Evolutionary conservation across 2,113 vertebrate species (phyloP), one percentile per base, ranked within the genome.

Genomic region (Myotis brandtii): DNA sequence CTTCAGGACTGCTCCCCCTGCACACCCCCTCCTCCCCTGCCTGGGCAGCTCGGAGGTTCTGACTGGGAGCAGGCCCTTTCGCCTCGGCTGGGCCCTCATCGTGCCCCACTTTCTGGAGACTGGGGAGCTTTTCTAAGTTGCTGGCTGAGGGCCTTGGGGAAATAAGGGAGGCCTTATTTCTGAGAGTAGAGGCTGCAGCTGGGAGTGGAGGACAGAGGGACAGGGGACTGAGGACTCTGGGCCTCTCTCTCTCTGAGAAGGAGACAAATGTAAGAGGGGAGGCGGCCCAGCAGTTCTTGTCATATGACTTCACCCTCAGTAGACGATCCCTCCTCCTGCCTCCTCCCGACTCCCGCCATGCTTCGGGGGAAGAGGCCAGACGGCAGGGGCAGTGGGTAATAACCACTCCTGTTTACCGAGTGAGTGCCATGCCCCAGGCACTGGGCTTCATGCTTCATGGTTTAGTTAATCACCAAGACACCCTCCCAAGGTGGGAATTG

Each of bases 1-100:
- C 9, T 79, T 8, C 12, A 8, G 6, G 85, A 4, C 64, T 6
- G 8, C 25, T 66, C 18, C 13, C 30, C 56, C 50, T 9, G 43
- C 13, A 3, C 2, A 7, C 25, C 14, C 2, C 40, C 27, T 18
- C 7, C 10, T 2, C 48, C 40, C 27, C 10, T 1, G 0, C 17
- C 76, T 43, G 64, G 59, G 75, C 30, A 16, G 32, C 69, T 69
- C 3, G 6, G 80, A 50, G 70, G 30, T 37, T 79, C 40, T 43
- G 12, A 20, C 14, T 37, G 21, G 34, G 37, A 27, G 50, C 10
- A 34, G 66, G 11, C 25, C 21, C 23, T 20, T 37, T 46, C 23
- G 9, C 5, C 73, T 23, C 17, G n/a, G 10, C 43, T 21, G 43
- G 83, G 62, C 18, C 69, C 30, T 75, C 54, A 30, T 56, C 9